phyloP scores from a whole-genome alignment of 2,797 vertebrate genomes.

The Artibeus jamaicensis region DNA sequence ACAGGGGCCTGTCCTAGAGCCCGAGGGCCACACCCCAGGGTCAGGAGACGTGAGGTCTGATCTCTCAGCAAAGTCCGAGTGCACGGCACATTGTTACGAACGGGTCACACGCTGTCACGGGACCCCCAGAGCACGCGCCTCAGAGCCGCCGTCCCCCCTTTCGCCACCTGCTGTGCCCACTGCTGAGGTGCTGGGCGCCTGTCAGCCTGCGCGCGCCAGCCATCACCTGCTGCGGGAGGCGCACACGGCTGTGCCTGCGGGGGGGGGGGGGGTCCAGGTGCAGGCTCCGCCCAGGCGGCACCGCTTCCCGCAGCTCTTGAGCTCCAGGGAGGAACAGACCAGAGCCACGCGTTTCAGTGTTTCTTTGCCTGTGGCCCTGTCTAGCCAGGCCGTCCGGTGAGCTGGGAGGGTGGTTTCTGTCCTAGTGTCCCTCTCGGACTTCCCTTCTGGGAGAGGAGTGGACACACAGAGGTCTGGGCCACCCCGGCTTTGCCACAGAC shows the following conservation, averaged over 20 bases:
- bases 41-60: not conserved
- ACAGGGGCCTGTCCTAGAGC: not conserved
- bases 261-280: not conserved
- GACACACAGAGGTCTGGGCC: not conserved
- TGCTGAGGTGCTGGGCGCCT: too few relatives aligned
- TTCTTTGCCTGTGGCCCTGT: not conserved
- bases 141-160: not conserved
- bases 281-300: not conserved
- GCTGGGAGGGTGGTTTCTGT: not conserved
- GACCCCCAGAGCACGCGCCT: not conserved
- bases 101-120: not conserved
- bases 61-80: not conserved
- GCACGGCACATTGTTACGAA: accelerated
- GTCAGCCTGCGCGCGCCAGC: too few relatives aligned
- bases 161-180: not conserved
- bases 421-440: not conserved
- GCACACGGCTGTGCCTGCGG: too few relatives aligned
- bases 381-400: not conserved
- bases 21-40: not conserved
- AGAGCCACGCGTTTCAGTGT: not conserved
- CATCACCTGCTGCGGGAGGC: too few relatives aligned
- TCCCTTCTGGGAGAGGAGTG: not conserved
- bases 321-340: not conserved
- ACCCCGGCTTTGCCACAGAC: not conserved
- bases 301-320: not conserved